These are phyloP conservation scores for Dicycla oo DNA, from an alignment of 2,888 invertebrate genomes.

Conservation along the genomic window DNA sequence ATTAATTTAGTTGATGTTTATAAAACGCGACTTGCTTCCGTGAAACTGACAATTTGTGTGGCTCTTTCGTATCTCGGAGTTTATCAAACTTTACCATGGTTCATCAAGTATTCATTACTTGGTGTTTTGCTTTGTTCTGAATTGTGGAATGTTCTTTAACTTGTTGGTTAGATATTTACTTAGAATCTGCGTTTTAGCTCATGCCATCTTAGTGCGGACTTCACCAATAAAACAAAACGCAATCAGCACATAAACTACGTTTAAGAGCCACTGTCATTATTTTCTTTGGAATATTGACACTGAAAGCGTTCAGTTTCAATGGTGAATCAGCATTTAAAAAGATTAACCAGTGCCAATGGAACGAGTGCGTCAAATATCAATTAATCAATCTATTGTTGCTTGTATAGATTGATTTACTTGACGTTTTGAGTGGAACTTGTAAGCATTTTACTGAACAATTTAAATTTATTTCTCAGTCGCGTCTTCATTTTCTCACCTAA, in stretches of 20 bases:
- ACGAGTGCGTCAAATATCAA: background rate
- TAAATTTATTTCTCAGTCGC: background rate
- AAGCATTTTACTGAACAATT: background rate
- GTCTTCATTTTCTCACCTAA: background rate
- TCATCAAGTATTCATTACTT: constrained; percentile 52
- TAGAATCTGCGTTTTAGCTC: background rate
- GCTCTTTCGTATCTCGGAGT: constrained; percentile 7
- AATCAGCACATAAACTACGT: too few relatives aligned
- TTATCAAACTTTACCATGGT: constrained; percentile 40
- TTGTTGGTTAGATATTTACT: too few relatives aligned
- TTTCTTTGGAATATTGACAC: too few relatives aligned
- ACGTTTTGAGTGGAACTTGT: background rate
- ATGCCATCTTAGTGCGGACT: too few relatives aligned
- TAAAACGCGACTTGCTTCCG: constrained; percentile 30
- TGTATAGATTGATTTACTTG: background rate
- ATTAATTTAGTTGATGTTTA: too few relatives aligned
- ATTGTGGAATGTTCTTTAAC: background rate
- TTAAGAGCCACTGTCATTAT: too few relatives aligned
- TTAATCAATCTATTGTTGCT: background rate
- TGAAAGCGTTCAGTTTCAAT: too few relatives aligned
- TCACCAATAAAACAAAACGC: too few relatives aligned
- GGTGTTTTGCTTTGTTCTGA: constrained; percentile 16
- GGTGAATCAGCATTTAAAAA: too few relatives aligned
- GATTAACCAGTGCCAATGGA: background rate
- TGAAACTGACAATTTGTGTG: constrained; percentile 35